These are phyloP conservation scores for Andinoacara biseriatus DNA, from an alignment of 2,113 vertebrate species.

Conservation along the genomic window DNA sequence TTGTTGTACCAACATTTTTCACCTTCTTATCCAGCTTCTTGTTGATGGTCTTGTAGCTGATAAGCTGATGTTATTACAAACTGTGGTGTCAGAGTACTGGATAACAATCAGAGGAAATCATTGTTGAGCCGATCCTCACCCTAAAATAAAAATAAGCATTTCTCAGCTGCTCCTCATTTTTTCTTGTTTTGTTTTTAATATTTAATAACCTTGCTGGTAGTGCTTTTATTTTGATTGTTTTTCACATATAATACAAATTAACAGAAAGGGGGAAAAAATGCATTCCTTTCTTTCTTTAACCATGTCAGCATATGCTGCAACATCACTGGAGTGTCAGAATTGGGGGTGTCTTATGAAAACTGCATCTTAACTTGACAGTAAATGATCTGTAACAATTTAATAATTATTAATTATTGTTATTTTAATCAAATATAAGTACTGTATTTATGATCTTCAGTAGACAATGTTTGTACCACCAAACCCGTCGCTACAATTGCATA, in stretches of 20 bases:
- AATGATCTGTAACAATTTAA: background rate
- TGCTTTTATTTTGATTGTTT: background rate
- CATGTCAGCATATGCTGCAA: background rate
- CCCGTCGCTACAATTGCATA: background rate
- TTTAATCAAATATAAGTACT: background rate
- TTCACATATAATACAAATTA: background rate
- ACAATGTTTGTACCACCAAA: conserved; percentile 1
- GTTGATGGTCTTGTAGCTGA: no score
- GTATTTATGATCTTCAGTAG: background rate
- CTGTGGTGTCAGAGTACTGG: background rate
- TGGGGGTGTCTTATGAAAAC: background rate
- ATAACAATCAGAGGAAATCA: background rate
- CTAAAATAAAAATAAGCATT: background rate
- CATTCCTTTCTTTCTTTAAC: background rate
- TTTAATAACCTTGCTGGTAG: background rate
- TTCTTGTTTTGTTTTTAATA: background rate
- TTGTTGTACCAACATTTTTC: no score
- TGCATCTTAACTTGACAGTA: background rate
- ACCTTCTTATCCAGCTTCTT: no score
- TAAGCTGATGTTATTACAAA: background rate
- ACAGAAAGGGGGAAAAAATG: background rate
- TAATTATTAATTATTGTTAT: background rate
- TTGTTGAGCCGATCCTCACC: background rate
- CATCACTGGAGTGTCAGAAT: background rate
- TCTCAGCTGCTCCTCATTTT: background rate